Evolutionary conservation across 2,113 vertebrate genomes (phyloP).

Genomic region (Climacteris rufus): DNA sequence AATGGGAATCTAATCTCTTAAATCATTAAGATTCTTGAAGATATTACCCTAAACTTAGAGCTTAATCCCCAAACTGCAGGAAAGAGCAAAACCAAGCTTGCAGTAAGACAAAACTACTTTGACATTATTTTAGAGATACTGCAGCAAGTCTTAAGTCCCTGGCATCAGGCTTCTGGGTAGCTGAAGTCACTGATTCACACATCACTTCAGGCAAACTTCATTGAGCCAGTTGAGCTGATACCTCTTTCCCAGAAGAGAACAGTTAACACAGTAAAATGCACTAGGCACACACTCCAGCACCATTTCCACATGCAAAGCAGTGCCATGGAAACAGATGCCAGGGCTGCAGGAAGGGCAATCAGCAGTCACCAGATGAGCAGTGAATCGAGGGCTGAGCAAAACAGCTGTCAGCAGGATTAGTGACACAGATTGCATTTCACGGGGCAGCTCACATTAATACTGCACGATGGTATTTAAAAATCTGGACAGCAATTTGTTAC

Average conservation of each 20-base stretch:
- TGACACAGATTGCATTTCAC: conserved; percentile 18
- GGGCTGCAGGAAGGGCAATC: background rate
- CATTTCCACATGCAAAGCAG: conserved; percentile 54
- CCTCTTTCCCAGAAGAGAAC: conserved; percentile 41
- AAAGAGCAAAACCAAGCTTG: background rate
- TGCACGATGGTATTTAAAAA: background rate
- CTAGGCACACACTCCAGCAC: background rate
- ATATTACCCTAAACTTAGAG: background rate
- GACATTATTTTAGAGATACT: background rate
- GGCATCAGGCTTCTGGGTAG: background rate
- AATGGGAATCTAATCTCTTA: background rate
- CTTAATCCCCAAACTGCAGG: background rate
- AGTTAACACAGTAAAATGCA: conserved; percentile 26
- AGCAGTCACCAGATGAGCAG: conserved; percentile 43
- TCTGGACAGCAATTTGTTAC: background rate
- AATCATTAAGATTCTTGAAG: background rate
- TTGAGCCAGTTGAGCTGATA: background rate
- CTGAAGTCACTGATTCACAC: background rate
- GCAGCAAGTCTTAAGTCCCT: background rate
- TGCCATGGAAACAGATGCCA: conserved; percentile 67
- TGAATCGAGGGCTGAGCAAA: conserved; percentile 40
- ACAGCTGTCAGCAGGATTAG: conserved; percentile 59
- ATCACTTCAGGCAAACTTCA: conserved; percentile 38
- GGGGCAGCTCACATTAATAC: background rate
- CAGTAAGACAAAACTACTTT: background rate